Evolutionary conservation across 2,113 vertebrate species (phyloP), one percentile per base, ranked within the genome.

Genomic region (Suricata suricatta): DNA sequence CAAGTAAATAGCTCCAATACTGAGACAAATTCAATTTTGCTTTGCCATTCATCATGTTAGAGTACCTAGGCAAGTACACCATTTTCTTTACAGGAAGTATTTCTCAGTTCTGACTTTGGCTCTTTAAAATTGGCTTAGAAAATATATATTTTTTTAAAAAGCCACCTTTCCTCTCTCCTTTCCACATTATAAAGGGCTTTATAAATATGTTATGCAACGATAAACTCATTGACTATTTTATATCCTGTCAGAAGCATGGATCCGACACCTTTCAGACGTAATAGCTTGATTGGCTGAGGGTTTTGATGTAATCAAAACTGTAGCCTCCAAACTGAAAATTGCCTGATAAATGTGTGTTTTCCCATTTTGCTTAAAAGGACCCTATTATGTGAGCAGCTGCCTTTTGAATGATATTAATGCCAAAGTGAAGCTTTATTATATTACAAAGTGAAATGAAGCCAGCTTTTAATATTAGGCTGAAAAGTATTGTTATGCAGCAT

Each of bases 371-470:
- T 98, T 98, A 98, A 99, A 99, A 98, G 97, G 98, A 98, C 98
- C 98, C 98, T 98, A 98, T 99, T 98, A 98, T 98, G 98, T 98
- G 98, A 97, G 98, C 98, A 99, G 98, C 98, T 98, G 97, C 98
- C 98, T 98, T 98, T 97, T 33, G 86, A 98, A 98, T 96, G 97
- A 98, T 99, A 98, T 98, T 99, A 99, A 98, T 98, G 98, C 97
- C 0, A 84, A 98, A 98, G 98, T 94, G 97, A 99, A 98, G 97
- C 98, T 98, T 98, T 80, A 69, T 98, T 77, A 69, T 98, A 98
- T 98, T 98, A 98, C 98, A 98, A 98, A 99, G 98, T 99, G 98
- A 99, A 98, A 99, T 99, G 98, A 98, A 93, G 98, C 98, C 98
- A 96, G 21, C 93, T 98, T 98, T 98, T 98, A 98, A 98, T 99